phyloP scores from a whole-genome alignment of 2,888 invertebrate genomes.

The Dastarcus helophoroides region DNA sequence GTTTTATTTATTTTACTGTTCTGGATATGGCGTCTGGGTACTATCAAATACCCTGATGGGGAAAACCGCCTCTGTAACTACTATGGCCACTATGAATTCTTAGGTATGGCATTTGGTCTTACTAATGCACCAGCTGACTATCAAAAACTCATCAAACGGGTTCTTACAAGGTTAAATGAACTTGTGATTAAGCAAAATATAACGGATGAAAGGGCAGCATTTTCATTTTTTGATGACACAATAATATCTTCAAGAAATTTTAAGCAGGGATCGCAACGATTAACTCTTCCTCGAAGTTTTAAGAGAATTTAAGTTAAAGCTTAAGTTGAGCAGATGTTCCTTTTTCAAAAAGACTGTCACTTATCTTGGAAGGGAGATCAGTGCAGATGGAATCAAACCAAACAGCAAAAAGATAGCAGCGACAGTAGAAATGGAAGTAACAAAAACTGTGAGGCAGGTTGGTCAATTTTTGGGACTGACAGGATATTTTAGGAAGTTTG shows the following conservation, averaged over 20 bases:
- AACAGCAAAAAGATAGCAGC: constrained; percentile 8
- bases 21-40: constrained; percentile 23
- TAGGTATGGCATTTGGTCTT: constrained; percentile 25
- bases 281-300: constrained; percentile 10
- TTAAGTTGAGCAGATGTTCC: constrained; percentile 13
- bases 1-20: constrained; percentile 21
- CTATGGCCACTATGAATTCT: constrained; percentile 23
- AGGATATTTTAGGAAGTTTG: constrained; percentile 12
- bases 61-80: constrained; percentile 24
- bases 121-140: constrained; percentile 26
- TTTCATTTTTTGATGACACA: constrained; percentile 12
- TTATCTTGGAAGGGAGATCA: constrained; percentile 12
- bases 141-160: constrained; percentile 17
- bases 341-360: constrained; percentile 10
- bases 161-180: background rate
- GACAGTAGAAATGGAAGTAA: constrained; percentile 6
- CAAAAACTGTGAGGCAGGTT: constrained; percentile 10
- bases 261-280: constrained; percentile 8
- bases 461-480: constrained; percentile 10
- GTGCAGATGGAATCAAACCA: constrained; percentile 8
- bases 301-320: constrained; percentile 8
- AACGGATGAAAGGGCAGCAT: constrained; percentile 3
- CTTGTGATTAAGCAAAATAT: constrained; percentile 6
- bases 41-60: constrained; percentile 22
- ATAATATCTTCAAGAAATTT: constrained; percentile 7